A percentile compares a stretch with the other conserved stretches of the same genome.
These are phyloP conservation scores for Amaurobius ferox DNA, from an alignment of 2,888 invertebrate genomes.

Conservation along the genomic window DNA sequence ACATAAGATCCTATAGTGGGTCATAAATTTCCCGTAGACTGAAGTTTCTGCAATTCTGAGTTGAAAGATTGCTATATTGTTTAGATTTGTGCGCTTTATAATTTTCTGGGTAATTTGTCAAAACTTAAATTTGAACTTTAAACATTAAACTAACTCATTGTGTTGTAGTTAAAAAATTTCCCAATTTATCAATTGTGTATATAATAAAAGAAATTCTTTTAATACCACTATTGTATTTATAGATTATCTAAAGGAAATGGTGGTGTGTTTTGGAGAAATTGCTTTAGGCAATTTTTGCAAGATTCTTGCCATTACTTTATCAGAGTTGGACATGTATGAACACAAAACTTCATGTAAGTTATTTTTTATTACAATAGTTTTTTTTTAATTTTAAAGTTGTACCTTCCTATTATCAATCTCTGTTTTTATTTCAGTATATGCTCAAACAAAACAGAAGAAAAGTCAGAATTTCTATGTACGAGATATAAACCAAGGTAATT, in stretches of 20 bases:
- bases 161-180: too few species aligned
- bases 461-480: slow-evolving; percentile 78
- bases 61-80: too few species aligned
- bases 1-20: too few species aligned
- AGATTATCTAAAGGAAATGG: slow-evolving; percentile 51
- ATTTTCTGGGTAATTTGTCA: too few species aligned
- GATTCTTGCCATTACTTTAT: slow-evolving; percentile 78
- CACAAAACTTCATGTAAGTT: slow-evolving; percentile 77
- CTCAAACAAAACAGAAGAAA: slow-evolving; percentile 78
- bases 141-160: too few species aligned
- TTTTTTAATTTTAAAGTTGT: not conserved
- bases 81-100: too few species aligned
- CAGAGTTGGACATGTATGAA: slow-evolving; percentile 79
- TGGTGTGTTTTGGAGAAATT: slow-evolving; percentile 75
- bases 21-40: too few species aligned
- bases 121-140: too few species aligned
- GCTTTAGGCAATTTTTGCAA: slow-evolving; percentile 78
- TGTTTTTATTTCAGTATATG: slow-evolving; percentile 76
- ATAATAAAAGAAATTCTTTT: too few species aligned
- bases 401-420: not conserved
- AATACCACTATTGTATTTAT: too few species aligned
- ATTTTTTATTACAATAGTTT: not conserved
- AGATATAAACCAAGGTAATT: slow-evolving; percentile 77
- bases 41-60: too few species aligned
- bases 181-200: too few species aligned